Evolutionary conservation across 2,113 vertebrate species (phyloP), one percentile per base, ranked within the genome.

Genomic region (Amblyornis subalaris): DNA sequence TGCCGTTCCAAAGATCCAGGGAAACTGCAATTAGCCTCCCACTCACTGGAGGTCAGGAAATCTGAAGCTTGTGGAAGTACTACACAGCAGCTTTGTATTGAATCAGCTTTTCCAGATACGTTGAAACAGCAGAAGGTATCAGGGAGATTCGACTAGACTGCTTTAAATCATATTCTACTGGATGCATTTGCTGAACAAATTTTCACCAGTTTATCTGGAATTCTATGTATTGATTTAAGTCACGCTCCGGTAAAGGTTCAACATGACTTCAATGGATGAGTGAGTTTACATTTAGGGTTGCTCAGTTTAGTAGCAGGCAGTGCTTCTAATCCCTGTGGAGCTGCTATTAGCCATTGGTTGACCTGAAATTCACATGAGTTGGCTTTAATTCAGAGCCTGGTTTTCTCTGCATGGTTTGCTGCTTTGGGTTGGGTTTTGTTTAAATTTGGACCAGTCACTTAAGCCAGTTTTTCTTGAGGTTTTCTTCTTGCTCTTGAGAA

Each of bases 211-310:
- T 92, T 96, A 74, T 85, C 86, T 96, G 94, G 80, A 90, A 94
- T 96, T 96, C 94, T 97, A 7, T 55, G 85, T 97, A 98, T 98
- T 98, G 98, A 98, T 98, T 97, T 75, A 66, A 96, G 94, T 97
- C 95, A 95, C 31, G 64, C 96, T 97, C 97, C 93, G 93, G 93
- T 93, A 95, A 96, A 94, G 95, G 96, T 97, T 98, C 97, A 97
- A 94, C 94, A 91, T 81, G 90, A 95, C 95, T 97, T 95, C 96
- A 95, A 94, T 97, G 97, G 97, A 91, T 96, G 95, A 95, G n/a
- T 97, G 98, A 96, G 95, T 97, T 97, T 95, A 93, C 86, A 79
- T 97, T 97, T 85, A 48, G 95, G 93, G 90, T 94, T 96, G 94
- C 95, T 94, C 96, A 96, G 93, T 97, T 96, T 91, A 92, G 95